phyloP scores from a whole-genome alignment of 92 coral and sea anemone genomes.

The Paragorgia papillata region DNA sequence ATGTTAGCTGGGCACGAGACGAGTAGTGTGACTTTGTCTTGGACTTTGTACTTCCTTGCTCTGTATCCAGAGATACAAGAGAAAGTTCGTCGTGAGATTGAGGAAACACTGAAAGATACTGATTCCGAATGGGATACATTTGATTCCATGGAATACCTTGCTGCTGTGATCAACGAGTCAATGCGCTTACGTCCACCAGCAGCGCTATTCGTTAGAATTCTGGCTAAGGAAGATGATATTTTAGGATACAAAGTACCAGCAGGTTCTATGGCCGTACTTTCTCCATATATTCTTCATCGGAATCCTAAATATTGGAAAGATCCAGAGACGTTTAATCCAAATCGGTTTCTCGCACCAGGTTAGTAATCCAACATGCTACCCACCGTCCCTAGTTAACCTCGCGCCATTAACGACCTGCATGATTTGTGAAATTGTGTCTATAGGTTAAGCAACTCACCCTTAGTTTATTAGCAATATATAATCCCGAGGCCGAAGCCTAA shows the following conservation, averaged over 20 bases:
- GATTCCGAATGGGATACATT: conserved; percentile 57
- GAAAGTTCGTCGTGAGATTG: conserved; percentile 52
- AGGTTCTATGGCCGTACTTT: conserved; percentile 52
- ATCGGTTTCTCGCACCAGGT: conserved; percentile 46
- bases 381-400: too few relatives aligned
- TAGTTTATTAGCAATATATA: too few relatives aligned
- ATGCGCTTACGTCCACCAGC: conserved; percentile 67
- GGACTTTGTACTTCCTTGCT: conserved; percentile 72
- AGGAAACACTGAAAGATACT: conserved; percentile 38
- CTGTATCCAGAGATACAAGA: conserved; percentile 66
- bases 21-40: conserved; percentile 58
- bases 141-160: conserved; percentile 64
- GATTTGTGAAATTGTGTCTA: too few relatives aligned
- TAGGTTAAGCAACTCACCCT: too few relatives aligned
- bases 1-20: conserved; percentile 78
- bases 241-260: conserved; percentile 64
- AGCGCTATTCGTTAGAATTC: conserved; percentile 16
- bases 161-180: conserved; percentile 70
- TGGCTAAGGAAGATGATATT: conserved; percentile 45
- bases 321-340: conserved; percentile 68
- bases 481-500: too few relatives aligned
- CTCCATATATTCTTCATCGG: conserved; percentile 51
- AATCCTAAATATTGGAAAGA: conserved; percentile 65
- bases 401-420: too few relatives aligned
- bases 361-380: too few relatives aligned